Conservation (phyloP, 2,888 invertebrate genomes). For the Archips xylosteana region DNA sequence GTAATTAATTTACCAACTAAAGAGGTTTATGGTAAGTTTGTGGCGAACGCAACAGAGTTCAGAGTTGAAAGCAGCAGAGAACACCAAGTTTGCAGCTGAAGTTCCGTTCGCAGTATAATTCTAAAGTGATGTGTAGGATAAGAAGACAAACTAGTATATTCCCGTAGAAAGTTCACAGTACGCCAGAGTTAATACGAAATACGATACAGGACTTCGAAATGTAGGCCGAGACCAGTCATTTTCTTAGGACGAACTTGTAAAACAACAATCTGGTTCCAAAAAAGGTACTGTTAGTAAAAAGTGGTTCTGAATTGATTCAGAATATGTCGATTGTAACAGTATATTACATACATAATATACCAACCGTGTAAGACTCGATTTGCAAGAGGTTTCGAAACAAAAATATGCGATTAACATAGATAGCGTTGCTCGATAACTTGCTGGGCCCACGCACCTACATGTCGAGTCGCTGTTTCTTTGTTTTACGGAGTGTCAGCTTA, state of each 20-base stretch:
- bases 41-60: constrained; percentile 52
- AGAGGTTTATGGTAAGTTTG: constrained; percentile 45
- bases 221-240: constrained; percentile 31
- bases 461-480: constrained; percentile 53
- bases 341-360: constrained; percentile 33
- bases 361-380: constrained; percentile 49
- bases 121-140: constrained; percentile 50
- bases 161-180: constrained; percentile 28
- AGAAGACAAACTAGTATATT: constrained; percentile 11
- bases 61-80: constrained; percentile 51
- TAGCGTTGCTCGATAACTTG: constrained; percentile 56
- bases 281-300: constrained; percentile 37
- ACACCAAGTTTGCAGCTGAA: constrained; percentile 59
- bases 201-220: not conserved
- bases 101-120: constrained; percentile 66
- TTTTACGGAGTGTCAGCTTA: constrained; percentile 47
- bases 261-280: constrained; percentile 27
- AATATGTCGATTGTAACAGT: constrained; percentile 34
- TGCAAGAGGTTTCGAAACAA: constrained; percentile 59
- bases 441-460: constrained; percentile 58
- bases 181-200: constrained; percentile 24
- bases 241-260: constrained; percentile 32
- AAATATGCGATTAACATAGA: constrained; percentile 58
- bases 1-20: constrained; percentile 31
- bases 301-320: constrained; percentile 22